Percentiles rank a stretch among this genome's conserved stretches.
Conservation (phyloP, 2,888 invertebrate species). For the Globia sparganii region DNA sequence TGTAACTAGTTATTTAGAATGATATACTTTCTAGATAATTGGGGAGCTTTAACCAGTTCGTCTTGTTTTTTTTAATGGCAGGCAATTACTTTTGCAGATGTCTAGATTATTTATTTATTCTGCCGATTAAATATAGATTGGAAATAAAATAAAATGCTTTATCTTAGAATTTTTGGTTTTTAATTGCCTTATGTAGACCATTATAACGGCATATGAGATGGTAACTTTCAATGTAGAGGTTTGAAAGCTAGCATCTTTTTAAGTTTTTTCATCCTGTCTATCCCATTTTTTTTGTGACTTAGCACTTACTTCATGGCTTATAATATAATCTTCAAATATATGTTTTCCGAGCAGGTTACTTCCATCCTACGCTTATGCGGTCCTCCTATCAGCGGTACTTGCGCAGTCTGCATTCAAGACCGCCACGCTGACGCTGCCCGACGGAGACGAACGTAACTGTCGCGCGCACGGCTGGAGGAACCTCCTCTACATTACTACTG, state of each 20-base stretch:
- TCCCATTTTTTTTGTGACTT: background rate
- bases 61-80: background rate
- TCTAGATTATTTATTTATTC: background rate
- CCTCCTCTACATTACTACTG: slow-evolving; percentile 91
- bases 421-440: slow-evolving; percentile 86
- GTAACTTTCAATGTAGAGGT: background rate
- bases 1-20: slow-evolving; percentile 12
- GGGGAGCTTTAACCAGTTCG: background rate
- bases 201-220: background rate
- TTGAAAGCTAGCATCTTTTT: background rate
- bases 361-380: slow-evolving; percentile 91
- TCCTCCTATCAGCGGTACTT: slow-evolving; percentile 88
- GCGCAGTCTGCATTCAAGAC: slow-evolving; percentile 73
- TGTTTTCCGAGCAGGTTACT: slow-evolving; percentile 85
- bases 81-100: slow-evolving; percentile 20
- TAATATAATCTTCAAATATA: background rate
- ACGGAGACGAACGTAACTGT: slow-evolving; percentile 90
- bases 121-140: slow-evolving; percentile 5
- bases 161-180: slow-evolving; percentile 4
- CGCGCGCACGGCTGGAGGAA: slow-evolving; percentile 92
- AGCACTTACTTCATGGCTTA: background rate
- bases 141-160: background rate
- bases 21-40: background rate
- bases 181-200: background rate
- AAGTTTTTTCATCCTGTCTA: background rate